phyloP scores from a whole-genome alignment of 2,797 vertebrate genomes.

The Graptemys geographica region DNA sequence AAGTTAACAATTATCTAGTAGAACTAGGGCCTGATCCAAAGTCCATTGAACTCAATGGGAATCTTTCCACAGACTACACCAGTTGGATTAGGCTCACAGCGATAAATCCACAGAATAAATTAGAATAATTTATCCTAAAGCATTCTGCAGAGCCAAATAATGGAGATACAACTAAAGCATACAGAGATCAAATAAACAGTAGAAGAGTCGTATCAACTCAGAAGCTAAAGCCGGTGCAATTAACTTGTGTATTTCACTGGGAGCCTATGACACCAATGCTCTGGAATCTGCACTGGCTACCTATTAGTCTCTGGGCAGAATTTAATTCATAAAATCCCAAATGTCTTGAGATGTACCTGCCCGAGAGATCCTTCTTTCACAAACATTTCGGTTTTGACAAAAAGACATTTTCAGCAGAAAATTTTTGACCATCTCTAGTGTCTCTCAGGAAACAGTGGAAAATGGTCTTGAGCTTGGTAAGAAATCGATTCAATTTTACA shows the following conservation, averaged over 20 bases:
- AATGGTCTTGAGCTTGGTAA: no score
- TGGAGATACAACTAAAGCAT: neutral
- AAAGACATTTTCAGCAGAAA: neutral
- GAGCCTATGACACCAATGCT: rapidly evolving
- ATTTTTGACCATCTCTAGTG: neutral
- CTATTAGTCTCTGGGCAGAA: neutral
- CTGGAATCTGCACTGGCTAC: neutral
- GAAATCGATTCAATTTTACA: no score
- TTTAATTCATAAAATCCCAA: neutral
- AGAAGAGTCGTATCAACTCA: neutral
- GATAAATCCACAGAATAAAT: neutral
- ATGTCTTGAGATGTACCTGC: neutral
- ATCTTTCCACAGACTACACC: neutral
- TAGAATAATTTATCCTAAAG: neutral
- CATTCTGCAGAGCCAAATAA: neutral
- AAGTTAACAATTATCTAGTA: neutral
- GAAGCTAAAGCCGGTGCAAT: neutral
- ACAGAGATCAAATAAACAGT: neutral
- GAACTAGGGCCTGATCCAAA: neutral
- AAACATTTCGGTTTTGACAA: neutral
- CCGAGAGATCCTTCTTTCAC: neutral
- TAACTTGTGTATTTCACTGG: neutral
- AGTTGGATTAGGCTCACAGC: no score
- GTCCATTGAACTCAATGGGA: neutral
- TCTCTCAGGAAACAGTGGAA: neutral